Base-by-base conservation (phyloP, 2,888 invertebrate species). In the Acholoe squamosa region DNA sequence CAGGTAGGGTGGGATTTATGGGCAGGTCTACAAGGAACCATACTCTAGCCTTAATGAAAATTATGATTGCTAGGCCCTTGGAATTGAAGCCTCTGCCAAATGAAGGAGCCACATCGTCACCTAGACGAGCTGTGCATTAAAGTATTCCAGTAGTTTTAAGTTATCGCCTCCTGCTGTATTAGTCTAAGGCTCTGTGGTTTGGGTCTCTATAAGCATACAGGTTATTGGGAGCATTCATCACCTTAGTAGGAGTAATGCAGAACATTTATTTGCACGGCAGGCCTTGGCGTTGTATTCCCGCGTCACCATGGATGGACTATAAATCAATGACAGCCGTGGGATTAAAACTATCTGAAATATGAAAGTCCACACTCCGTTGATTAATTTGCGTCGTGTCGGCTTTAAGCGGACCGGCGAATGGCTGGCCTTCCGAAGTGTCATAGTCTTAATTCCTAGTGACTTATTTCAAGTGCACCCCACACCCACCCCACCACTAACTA, bases 301-400 rank as follows among this genome's bases (percentile, higher is more conserved):
- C 34, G 71, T 51, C 84, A 22, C 34, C 51, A 10, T 31, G 19
- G 77, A 77, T 31, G 34, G 33, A 77, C 77, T 34, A 84, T 84
- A 84, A 84, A 84, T 84, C 84, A 84, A 25, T 84, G 51, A 34
- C 43, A 34, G 84, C 34, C 84, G 19, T 51, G 54, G 54, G 86
- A 86, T 86, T 86, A 86, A 86, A 86, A 54, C 52, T 86, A 56
- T 33, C 28, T 86, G 86, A 86, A 86, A 86, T 86, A 86, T 86
- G 86, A 86, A 86, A 86, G 80, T 80, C 80, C 80, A 80, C 80
- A 33, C 34, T 43, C 80, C 43, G 34, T 34, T 80, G 80, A 80
- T 80, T 80, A 80, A 80, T 80, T 80, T 43, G 80, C 34, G 34
- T 25, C 43, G 80, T 80, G 80, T 80, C 34, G 16, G 80, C 33